Evolutionary conservation across 2,888 invertebrate genomes (phyloP), one percentile per base, ranked within the genome.

Genomic region (Volucella zonaria): DNA sequence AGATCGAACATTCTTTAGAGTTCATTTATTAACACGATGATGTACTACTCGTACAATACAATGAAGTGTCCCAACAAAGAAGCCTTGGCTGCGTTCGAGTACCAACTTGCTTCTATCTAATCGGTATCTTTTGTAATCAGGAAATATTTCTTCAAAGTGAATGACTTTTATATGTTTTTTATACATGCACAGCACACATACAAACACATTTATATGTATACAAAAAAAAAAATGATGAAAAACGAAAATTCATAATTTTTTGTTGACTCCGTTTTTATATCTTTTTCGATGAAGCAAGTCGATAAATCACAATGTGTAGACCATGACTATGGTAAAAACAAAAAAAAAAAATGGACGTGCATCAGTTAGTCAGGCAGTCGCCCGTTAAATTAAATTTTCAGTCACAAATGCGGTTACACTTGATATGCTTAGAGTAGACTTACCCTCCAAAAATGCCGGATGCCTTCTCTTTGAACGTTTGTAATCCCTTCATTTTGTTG

Each of bases 381-480:
- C 87, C 91, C 91, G 91, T 91, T 90, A 91, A 91, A 91, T 91
- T 91, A 91, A 90, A 89, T 89, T 90, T 87, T 77, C 75, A 85
- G 78, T 74, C 81, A 82, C 71, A 64, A 62, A 75, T 56, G 71
- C 71, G 73, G 75, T 86, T 85, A 81, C 75, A 81, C 47, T 68
- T 70, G 73, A 75, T 64, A 51, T 47, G 64, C 68, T 77, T 40
- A 71, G 31, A 31, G 31, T 31, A 31, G 87, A 91, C 91, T 92
- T 88, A 92, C 91, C 91, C 91, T 88, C 90, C 86, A 71, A 92
- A 91, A 76, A 90, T 91, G 82, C 91, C 91, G 75, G 90, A 88
- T 82, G 91, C 91, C 89, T 91, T 91, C 88, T 92, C 91, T 88
- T 92, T 92, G 89, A 92, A 89, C 88, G 92, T 89, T 87, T 90